phyloP scores from a whole-genome alignment of 2,797 vertebrate species.

The Pterois miles region DNA sequence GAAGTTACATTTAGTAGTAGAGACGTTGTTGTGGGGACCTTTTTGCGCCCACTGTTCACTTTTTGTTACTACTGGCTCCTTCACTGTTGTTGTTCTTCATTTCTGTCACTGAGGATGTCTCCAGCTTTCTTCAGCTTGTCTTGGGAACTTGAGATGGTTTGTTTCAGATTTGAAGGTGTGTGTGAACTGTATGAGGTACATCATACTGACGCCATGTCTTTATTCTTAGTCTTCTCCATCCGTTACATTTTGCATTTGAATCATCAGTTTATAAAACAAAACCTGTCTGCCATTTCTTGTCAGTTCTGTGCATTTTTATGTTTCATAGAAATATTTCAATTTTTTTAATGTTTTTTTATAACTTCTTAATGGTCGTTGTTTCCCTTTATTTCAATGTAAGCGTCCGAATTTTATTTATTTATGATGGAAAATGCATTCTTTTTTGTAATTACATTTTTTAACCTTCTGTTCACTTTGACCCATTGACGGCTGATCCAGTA shows the following conservation, averaged over 20 bases:
- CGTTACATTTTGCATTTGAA: slow-evolving; percentile 26
- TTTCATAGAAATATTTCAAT: slow-evolving; percentile 54
- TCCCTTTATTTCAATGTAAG: slow-evolving; percentile 69
- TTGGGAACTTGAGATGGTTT: slow-evolving; percentile 29
- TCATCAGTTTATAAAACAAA: slow-evolving; percentile 10
- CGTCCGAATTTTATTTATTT: slow-evolving; percentile 86
- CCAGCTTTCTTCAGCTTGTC: slow-evolving; percentile 23
- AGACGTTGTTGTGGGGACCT: slow-evolving; percentile 9
- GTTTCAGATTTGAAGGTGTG: slow-evolving; percentile 32
- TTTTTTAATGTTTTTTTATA: slow-evolving; percentile 70
- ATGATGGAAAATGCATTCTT: slow-evolving; percentile 80
- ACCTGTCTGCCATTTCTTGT: slow-evolving; percentile 25
- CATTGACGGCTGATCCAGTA: slow-evolving; percentile 70
- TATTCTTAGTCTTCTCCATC: slow-evolving; percentile 34
- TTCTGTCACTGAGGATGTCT: slow-evolving; percentile 4
- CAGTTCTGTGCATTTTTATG: slow-evolving; percentile 42
- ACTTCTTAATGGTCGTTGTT: slow-evolving; percentile 63
- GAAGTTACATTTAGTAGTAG: slow-evolving; percentile 6
- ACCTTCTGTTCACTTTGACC: slow-evolving; percentile 64
- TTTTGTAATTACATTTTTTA: slow-evolving; percentile 73
- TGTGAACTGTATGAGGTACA: slow-evolving; percentile 40
- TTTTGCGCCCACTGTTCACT: slow-evolving; percentile 28
- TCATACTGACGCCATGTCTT: slow-evolving; percentile 34
- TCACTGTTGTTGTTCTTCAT: slow-evolving; percentile 18
- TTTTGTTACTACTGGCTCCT: slow-evolving; percentile 25